These are phyloP conservation scores for Myanophis thanlyinensis DNA, from an alignment of 2,113 vertebrate species.

Conservation along the genomic window DNA sequence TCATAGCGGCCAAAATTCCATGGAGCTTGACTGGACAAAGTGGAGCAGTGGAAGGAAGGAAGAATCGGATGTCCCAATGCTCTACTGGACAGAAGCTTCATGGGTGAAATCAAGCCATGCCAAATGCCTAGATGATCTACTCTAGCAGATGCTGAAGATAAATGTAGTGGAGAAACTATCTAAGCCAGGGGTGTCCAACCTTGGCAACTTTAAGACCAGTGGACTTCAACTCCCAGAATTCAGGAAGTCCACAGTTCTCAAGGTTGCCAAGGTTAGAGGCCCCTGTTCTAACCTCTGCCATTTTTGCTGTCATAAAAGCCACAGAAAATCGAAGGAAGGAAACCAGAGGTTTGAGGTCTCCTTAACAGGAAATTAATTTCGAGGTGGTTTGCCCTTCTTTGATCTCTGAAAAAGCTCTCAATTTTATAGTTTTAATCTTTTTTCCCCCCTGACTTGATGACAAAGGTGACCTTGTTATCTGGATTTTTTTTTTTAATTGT, in stretches of 20 bases:
- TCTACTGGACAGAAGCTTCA: neutral
- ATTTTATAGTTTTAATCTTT: neutral
- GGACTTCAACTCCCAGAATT: neutral
- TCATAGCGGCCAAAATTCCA: neutral
- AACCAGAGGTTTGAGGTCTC: neutral
- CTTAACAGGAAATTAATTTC: constrained; percentile 35
- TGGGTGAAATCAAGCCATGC: neutral
- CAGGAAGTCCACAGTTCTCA: neutral
- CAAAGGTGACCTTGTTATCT: constrained; percentile 5
- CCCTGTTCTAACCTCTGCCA: neutral
- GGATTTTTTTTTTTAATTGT: constrained; percentile 2
- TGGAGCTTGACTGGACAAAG: neutral
- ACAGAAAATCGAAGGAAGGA: neutral
- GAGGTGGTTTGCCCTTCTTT: constrained; percentile 2
- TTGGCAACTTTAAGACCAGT: too few relatives aligned
- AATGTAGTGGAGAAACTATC: neutral
- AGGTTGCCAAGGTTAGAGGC: neutral
- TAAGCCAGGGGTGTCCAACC: neutral
- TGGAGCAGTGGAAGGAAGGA: neutral
- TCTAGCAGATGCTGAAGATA: neutral
- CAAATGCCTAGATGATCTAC: neutral
- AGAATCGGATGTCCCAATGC: too few relatives aligned
- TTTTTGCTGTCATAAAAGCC: neutral
- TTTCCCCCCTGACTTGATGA: neutral
- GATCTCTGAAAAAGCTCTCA: constrained; percentile 1